These are phyloP conservation scores for Brevipalpus yothersi DNA, from an alignment of 1,140 invertebrate species.

Conservation along the genomic window DNA sequence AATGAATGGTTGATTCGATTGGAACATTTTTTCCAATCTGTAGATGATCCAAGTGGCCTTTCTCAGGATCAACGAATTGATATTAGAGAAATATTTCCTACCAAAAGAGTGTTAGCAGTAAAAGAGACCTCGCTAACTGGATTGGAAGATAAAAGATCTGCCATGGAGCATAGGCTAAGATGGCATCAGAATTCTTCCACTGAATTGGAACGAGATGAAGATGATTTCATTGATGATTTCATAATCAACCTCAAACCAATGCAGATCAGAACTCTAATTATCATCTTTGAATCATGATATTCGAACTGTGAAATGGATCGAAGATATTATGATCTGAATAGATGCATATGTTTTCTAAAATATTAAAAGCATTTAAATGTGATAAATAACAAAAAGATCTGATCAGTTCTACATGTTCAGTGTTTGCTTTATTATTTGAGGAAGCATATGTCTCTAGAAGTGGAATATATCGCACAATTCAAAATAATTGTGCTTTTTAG, in stretches of 20 bases:
- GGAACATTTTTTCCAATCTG: conserved; percentile 57
- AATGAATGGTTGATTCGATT: conserved; percentile 43
- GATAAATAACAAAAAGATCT: too few species aligned
- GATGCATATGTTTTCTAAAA: too few species aligned
- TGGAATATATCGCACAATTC: too few species aligned
- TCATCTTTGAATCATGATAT: conserved; percentile 8
- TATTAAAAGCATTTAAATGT: too few species aligned
- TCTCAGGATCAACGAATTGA: conserved; percentile 21
- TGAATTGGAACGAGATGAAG: not conserved
- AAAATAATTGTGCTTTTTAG: too few species aligned
- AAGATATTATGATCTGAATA: too few species aligned
- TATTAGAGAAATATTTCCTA: not conserved
- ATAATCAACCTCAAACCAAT: conserved; percentile 28
- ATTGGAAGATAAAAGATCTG: conserved; percentile 28
- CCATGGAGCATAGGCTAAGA: conserved; percentile 9
- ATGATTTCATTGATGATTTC: conserved; percentile 11
- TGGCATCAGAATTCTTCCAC: not conserved
- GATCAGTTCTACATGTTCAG: too few species aligned
- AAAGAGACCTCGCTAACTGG: conserved; percentile 40
- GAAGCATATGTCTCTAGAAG: too few species aligned
- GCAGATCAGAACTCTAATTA: conserved; percentile 33
- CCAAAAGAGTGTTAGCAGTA: conserved; percentile 25
- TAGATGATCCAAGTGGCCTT: conserved; percentile 36
- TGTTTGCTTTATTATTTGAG: too few species aligned
- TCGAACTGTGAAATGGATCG: too few species aligned